Percentiles rank a stretch among this genome's conserved stretches.
Evolutionary conservation across 37 sponge, comb jelly and placozoan genomes (phyloP).

Genomic region (Axinella damicornis): DNA sequence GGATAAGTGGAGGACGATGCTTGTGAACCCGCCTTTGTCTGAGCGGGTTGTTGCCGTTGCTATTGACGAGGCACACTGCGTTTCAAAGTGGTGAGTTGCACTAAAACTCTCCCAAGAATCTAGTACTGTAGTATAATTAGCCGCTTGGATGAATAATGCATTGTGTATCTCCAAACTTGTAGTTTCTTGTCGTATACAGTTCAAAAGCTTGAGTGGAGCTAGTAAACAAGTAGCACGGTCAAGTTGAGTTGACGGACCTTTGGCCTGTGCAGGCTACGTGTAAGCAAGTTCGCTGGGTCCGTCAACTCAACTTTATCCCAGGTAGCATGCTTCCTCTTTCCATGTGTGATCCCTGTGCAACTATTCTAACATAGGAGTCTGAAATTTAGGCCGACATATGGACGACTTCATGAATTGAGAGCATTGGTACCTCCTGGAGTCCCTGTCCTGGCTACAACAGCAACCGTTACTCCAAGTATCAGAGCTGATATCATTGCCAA

Average conservation of each 20-base stretch:
- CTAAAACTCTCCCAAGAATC: not conserved
- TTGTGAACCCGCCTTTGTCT: constrained; percentile 5
- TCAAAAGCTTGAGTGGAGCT: too few relatives aligned
- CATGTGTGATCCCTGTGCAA: too few relatives aligned
- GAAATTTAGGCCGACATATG: constrained; percentile 45
- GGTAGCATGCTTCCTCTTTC: too few relatives aligned
- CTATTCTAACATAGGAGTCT: constrained; percentile 50
- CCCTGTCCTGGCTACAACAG: constrained; percentile 48
- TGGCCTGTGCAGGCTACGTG: too few relatives aligned
- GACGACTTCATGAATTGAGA: constrained; percentile 28
- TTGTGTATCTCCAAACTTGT: too few relatives aligned
- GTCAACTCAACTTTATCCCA: too few relatives aligned
- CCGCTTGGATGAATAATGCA: too few relatives aligned
- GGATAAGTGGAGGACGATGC: constrained; percentile 1
- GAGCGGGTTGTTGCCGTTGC: constrained; percentile 32
- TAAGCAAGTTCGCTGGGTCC: too few relatives aligned
- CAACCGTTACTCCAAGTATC: constrained; percentile 32
- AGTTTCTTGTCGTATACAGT: too few relatives aligned
- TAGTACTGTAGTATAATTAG: not conserved
- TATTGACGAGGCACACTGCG: constrained; percentile 59
- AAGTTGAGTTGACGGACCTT: too few relatives aligned
- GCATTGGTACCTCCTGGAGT: constrained; percentile 45
- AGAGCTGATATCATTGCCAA: constrained; percentile 15
- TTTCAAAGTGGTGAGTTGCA: constrained; percentile 44
- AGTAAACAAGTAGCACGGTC: too few relatives aligned